phyloP scores from a whole-genome alignment of 1,140 invertebrate genomes.

The Macrobrachium nipponense region DNA sequence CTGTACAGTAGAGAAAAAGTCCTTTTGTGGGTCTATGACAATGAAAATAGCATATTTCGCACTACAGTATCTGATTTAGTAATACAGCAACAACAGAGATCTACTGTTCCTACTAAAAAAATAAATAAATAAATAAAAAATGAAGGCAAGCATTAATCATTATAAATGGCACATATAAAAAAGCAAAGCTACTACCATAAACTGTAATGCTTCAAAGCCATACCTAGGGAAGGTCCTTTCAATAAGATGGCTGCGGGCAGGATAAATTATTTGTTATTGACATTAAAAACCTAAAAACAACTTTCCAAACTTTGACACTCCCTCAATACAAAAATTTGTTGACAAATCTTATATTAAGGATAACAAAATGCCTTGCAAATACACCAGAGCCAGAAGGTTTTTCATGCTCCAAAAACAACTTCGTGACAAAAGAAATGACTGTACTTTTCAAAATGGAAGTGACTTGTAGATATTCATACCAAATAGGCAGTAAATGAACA shows the following conservation, averaged over 20 bases:
- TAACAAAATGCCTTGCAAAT: neutral
- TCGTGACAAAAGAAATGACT: no score
- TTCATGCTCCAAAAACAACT: no score
- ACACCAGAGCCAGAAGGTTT: no score
- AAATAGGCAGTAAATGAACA: no score
- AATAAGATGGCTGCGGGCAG: constrained; percentile 81
- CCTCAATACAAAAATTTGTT: neutral
- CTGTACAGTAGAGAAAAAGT: no score
- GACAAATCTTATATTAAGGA: neutral
- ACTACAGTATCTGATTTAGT: neutral
- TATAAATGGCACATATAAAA: neutral
- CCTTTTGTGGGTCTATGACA: no score
- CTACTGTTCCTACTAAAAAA: neutral
- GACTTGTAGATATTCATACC: no score
- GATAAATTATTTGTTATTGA: constrained; percentile 7
- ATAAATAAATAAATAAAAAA: neutral
- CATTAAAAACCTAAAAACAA: neutral
- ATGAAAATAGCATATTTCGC: neutral
- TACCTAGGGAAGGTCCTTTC: constrained; percentile 92
- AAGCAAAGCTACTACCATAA: no score
- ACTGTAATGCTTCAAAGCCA: constrained; percentile 66
- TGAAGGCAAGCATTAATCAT: constrained; percentile 1
- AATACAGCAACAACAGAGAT: neutral
- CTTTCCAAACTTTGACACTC: neutral
- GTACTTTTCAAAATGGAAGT: no score